Evolutionary conservation across 2,888 invertebrate species (phyloP), one percentile per base, ranked within the genome.

Genomic region (Xanthia icteritia): DNA sequence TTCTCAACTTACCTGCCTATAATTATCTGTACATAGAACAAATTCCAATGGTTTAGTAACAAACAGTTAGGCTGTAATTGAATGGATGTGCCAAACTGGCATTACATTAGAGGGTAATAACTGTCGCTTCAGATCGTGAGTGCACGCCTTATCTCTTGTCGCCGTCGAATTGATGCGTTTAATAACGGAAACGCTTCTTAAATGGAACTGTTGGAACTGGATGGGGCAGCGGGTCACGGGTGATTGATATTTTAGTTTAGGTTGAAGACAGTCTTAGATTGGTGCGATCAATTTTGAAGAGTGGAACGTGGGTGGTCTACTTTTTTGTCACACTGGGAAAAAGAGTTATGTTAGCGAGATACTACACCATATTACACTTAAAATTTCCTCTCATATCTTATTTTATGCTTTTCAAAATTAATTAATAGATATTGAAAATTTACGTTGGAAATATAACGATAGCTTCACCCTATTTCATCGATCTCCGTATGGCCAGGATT

Each of bases 81-180:
- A 88, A 90, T 89, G 89, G 89, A 91, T 90, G 90, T 91, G 91
- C 91, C 92, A 89, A 93, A 93, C 91, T 89, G 90, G 90, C 89
- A 92, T 93, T 92, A 93, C 92, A 92, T 94, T 92, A 91, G 90
- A 91, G 90, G 91, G 93, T 90, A 94, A 94, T 94, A 94, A 93
- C 92, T 93, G 94, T 93, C 92, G 88, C 87, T 87, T 84, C 83
- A 90, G 92, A 91, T 93, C 93, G 92, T 93, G 93, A 93, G 93
- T 93, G 93, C 92, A 92, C 92, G 94, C 93, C 93, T 94, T 94
- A 94, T 94, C 94, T 93, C 91, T 88, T 90, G 92, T 90, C 91
- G 89, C 91, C 89, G 89, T 92, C 93, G 90, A 94, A 94, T 94
- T 94, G 94, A 94, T 94, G 94, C 92, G 93, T 94, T 94, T 94